Conservation (phyloP, 2,113 vertebrate species). For the Ophiodon elongatus region DNA sequence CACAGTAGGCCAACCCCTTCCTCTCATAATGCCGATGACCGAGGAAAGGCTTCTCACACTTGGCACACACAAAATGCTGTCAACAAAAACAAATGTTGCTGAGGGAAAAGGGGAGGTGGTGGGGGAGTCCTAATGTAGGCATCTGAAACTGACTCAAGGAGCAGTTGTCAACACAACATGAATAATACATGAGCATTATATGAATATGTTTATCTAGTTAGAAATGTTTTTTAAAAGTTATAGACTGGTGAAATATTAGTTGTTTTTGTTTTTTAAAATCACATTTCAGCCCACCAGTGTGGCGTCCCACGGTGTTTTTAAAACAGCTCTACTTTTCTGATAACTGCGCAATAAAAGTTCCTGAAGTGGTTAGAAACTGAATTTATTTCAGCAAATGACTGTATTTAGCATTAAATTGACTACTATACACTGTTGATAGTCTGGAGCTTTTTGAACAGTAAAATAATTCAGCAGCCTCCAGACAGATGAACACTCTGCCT, state of each 20-base stretch:
- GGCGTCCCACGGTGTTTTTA: background rate
- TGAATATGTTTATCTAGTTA: background rate
- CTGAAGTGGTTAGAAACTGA: constrained; percentile 19
- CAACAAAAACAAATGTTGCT: constrained; percentile 65
- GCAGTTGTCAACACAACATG: constrained; percentile 17
- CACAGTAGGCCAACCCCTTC: constrained; percentile 96
- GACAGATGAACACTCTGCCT: constrained; percentile 40
- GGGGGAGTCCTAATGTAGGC: background rate
- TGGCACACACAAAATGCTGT: constrained; percentile 99
- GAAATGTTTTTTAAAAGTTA: background rate
- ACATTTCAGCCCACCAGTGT: background rate
- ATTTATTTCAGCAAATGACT: constrained; percentile 35
- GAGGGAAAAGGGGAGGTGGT: background rate
- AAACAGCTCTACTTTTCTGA: background rate
- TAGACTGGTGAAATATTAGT: background rate
- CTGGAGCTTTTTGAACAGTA: constrained; percentile 6
- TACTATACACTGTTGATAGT: constrained; percentile 17
- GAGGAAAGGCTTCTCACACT: constrained; percentile 98
- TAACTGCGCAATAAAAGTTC: constrained; percentile 18
- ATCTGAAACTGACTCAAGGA: background rate
- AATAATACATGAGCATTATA: constrained; percentile 21
- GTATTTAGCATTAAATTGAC: constrained; percentile 43
- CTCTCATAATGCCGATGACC: constrained; percentile 98
- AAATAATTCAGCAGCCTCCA: constrained; percentile 38
- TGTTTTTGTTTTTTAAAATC: background rate